Conservation (phyloP, 2,888 invertebrate genomes). For the Phyto melanocephala region DNA sequence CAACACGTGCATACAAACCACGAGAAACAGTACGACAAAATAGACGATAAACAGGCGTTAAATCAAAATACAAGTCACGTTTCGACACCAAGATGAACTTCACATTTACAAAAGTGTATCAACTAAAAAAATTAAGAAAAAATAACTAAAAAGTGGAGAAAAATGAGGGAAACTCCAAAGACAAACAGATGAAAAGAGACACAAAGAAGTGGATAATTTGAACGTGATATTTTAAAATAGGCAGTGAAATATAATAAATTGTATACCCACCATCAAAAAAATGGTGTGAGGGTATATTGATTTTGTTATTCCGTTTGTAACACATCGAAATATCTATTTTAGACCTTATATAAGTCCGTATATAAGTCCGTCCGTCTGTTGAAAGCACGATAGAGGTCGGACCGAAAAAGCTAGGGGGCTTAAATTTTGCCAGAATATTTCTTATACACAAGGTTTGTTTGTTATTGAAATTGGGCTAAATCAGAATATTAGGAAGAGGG, state of each 20-base stretch:
- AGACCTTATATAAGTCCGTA: too few species aligned
- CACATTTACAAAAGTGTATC: slow-evolving; percentile 55
- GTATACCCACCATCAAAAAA: not conserved
- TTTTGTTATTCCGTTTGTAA: too few species aligned
- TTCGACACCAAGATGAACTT: slow-evolving; percentile 60
- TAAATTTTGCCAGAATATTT: too few species aligned
- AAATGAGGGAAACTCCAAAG: not conserved
- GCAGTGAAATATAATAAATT: not conserved
- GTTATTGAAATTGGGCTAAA: too few species aligned
- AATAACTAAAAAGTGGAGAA: not conserved
- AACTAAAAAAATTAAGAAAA: slow-evolving; percentile 33
- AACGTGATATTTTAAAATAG: not conserved
- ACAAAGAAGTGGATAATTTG: slow-evolving; percentile 6
- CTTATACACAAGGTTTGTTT: too few species aligned
- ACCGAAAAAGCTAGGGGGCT: too few species aligned
- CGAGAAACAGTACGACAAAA: not conserved
- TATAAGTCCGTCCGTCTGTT: too few species aligned
- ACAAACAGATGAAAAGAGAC: not conserved
- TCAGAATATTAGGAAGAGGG: too few species aligned
- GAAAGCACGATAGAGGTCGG: too few species aligned
- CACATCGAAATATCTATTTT: too few species aligned
- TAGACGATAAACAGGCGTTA: not conserved
- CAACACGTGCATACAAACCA: not conserved
- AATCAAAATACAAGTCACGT: slow-evolving; percentile 59
- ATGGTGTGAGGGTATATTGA: not conserved